A percentile compares a stretch with the other conserved stretches of the same genome.
phyloP scores from a whole-genome alignment of 2,888 invertebrate species.

The Rapana venosa region DNA sequence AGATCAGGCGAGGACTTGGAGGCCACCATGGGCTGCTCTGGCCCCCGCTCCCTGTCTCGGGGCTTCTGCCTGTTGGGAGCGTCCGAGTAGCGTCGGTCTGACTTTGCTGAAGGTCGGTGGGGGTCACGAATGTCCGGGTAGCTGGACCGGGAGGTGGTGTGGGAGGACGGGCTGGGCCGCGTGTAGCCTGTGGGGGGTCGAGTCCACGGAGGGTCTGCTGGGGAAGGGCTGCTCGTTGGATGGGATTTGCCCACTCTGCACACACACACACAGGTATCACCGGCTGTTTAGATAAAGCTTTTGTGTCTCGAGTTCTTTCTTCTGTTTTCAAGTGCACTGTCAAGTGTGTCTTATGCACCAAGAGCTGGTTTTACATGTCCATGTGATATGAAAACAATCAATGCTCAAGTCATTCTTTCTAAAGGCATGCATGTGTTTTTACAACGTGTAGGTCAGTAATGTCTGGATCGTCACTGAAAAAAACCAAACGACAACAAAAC shows the following conservation, averaged over 20 bases:
- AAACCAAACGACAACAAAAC: no score
- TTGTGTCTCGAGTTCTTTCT: no score
- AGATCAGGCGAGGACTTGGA: slow-evolving; percentile 67
- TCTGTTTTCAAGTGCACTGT: not conserved
- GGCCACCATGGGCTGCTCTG: slow-evolving; percentile 55
- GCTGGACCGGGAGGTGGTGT: slow-evolving; percentile 13
- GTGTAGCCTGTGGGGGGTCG: not conserved
- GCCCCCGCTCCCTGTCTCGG: not conserved
- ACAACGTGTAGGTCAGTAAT: no score
- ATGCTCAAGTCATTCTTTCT: no score
- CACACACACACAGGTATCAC: not conserved
- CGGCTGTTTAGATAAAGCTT: no score
- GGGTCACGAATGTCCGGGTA: slow-evolving; percentile 29
- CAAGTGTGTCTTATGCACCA: not conserved
- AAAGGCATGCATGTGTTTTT: no score
- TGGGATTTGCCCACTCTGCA: slow-evolving; percentile 41
- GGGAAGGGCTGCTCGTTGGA: not conserved
- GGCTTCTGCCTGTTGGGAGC: not conserved
- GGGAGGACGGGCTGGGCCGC: not conserved
- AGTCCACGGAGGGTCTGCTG: slow-evolving; percentile 34
- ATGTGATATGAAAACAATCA: no score
- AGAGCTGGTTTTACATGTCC: no score
- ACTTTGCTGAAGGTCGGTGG: not conserved
- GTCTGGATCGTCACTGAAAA: no score
- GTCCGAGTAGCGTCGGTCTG: slow-evolving; percentile 39